Percentiles rank a stretch among this genome's conserved stretches.
phyloP scores from a whole-genome alignment of 35 echinoderm and acorn worm genomes.

The Amphiura filiformis region DNA sequence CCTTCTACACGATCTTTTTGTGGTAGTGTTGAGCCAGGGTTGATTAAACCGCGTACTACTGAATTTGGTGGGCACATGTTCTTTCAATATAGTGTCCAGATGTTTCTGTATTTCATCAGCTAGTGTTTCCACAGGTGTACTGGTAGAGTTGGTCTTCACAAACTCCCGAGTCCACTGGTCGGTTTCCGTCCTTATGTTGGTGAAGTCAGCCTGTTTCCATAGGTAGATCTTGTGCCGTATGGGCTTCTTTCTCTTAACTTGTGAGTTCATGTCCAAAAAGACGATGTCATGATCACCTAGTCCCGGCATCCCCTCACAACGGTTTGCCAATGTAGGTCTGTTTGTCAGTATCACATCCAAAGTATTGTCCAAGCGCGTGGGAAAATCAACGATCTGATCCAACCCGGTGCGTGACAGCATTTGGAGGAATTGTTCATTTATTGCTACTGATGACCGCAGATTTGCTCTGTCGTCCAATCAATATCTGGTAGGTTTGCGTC shows the following conservation, averaged over 20 bases:
- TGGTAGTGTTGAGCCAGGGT: too few relatives aligned
- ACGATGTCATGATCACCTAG: conserved; percentile 25
- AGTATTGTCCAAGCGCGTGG: neutral
- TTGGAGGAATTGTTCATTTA: neutral
- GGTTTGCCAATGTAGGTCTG: conserved; percentile 6
- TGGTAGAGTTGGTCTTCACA: too few relatives aligned
- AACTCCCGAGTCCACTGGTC: too few relatives aligned
- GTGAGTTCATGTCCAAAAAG: neutral
- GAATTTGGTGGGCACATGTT: too few relatives aligned
- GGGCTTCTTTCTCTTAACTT: neutral
- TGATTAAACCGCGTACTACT: too few relatives aligned
- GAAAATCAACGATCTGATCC: conserved; percentile 4
- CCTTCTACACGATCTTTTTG: too few relatives aligned
- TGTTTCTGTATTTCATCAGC: too few relatives aligned
- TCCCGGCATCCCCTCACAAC: neutral
- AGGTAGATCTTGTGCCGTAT: neutral
- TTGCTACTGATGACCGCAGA: neutral
- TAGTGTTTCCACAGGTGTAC: too few relatives aligned
- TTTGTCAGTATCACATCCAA: conserved; percentile 15
- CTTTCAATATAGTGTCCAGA: too few relatives aligned
- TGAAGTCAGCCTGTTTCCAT: conserved; percentile 14
- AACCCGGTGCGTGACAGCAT: neutral
- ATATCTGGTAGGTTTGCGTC: conserved; percentile 34
- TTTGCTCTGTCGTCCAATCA: neutral
- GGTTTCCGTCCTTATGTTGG: too few relatives aligned